Evolutionary conservation across 2,888 invertebrate species (phyloP), one percentile per base, ranked within the genome.

Genomic region (Digitonthophagus gazella): DNA sequence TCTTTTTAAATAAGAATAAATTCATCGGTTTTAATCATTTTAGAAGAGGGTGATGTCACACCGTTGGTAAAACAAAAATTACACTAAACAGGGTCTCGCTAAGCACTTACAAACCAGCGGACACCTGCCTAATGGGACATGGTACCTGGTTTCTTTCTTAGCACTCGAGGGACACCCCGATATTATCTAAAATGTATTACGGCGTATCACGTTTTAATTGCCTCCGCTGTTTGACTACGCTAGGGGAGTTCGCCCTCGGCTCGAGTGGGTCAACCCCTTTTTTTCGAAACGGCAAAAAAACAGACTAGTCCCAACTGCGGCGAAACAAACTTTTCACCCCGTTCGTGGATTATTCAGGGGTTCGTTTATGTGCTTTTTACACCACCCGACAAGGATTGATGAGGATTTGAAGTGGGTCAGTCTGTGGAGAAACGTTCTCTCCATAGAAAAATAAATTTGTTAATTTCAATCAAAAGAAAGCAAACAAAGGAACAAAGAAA

Each of bases 101-200:
- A 44, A 44, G 28, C 28, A 44, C 28, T 44, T 44, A 44, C 28
- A 44, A 44, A 44, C 28, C 28, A 44, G 3, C 11, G 61, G 20
- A 61, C 61, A 61, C 61, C 61, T 61, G 61, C 61, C 61, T 61
- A 61, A 61, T 61, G 61, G 20, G 61, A 16, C 19, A 16, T 19
- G 18, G 16, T 16, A 16, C 58, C 58, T 19, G 16, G 58, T 58
- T 16, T 19, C 58, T 58, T 6, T 22, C 6, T 22, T 22, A 6
- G 22, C 22, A 22, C 28, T 44, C 28, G 28, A 18, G 20, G 61
- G 61, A n/a, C 5, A 16, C 61, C 20, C 14, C 61, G 61, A 61
- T 61, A 61, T 61, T 61, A 61, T 61, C 61, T 61, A 61, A 61
- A 61, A 61, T 61, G 61, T 20, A 61, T 61, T 61, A 61, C 61